These are phyloP conservation scores for Zaprionus taronus DNA, from an alignment of 1,140 invertebrate species.

Conservation along the genomic window DNA sequence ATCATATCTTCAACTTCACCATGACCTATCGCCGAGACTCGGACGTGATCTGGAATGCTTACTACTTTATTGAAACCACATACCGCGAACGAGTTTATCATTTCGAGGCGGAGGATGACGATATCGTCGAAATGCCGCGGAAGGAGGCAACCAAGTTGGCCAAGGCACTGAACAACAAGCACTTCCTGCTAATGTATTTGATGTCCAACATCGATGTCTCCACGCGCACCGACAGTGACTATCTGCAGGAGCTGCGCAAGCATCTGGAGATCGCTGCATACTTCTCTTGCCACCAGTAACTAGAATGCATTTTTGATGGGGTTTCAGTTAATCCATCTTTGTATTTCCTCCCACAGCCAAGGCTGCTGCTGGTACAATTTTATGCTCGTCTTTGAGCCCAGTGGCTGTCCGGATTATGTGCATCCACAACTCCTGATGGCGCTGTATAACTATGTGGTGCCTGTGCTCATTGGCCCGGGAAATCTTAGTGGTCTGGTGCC, in stretches of 20 bases:
- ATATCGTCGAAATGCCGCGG: neutral
- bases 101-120: slow-evolving; percentile 4
- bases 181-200: slow-evolving; percentile 33
- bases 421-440: slow-evolving; percentile 48
- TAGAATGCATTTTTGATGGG: neutral
- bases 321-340: neutral
- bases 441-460: slow-evolving; percentile 44
- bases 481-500: slow-evolving; percentile 49
- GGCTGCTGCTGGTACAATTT: slow-evolving; percentile 59
- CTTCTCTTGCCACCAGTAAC: slow-evolving; percentile 36
- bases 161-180: slow-evolving; percentile 7
- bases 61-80: slow-evolving; percentile 29
- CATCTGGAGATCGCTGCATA: slow-evolving; percentile 34
- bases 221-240: slow-evolving; percentile 34
- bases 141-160: neutral
- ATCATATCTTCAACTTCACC: slow-evolving; percentile 44
- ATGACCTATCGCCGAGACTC: slow-evolving; percentile 67
- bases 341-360: neutral
- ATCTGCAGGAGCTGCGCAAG: slow-evolving; percentile 46
- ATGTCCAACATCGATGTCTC: slow-evolving; percentile 42
- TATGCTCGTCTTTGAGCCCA: slow-evolving; percentile 60
- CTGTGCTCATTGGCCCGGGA: slow-evolving; percentile 51
- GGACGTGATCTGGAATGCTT: slow-evolving; percentile 51
- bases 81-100: neutral
- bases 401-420: slow-evolving; percentile 54